Percentiles rank a stretch among this genome's conserved stretches.
phyloP scores from a whole-genome alignment of 1,140 invertebrate genomes.

The Spodoptera frugiperda region DNA sequence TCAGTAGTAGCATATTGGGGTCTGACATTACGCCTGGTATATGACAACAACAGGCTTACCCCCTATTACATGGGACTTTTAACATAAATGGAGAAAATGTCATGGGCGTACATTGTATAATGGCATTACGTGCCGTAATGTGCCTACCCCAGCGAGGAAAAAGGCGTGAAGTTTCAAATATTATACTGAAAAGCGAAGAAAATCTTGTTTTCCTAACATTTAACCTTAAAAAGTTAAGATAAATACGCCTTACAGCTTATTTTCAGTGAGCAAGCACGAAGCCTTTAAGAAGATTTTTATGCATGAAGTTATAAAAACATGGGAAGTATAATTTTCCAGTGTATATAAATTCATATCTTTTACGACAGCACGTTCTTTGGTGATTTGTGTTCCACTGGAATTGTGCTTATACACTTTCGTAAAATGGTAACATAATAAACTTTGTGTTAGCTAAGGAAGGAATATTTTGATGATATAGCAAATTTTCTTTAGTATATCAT shows the following conservation, averaged over 20 bases:
- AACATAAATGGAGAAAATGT: too few species aligned
- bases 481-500: too few species aligned
- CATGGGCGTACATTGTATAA: too few species aligned
- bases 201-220: not conserved
- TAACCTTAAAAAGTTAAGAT: not conserved
- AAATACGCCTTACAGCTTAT: not conserved
- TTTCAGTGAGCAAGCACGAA: not conserved
- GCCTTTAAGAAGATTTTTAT: slow-evolving; percentile 1
- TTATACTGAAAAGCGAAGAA: not conserved
- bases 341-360: slow-evolving; percentile 33
- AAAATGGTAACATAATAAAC: not conserved
- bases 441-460: not conserved
- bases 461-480: too few species aligned
- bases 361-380: slow-evolving; percentile 11
- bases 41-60: not conserved
- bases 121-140: too few species aligned
- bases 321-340: not conserved
- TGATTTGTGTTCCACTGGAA: slow-evolving; percentile 7
- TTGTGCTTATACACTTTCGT: slow-evolving; percentile 7
- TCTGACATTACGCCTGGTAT: too few species aligned
- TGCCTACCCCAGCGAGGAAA: too few species aligned
- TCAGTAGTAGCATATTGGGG: too few species aligned
- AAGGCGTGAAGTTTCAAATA: too few species aligned
- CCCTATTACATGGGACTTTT: too few species aligned
- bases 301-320: slow-evolving; percentile 37